These are phyloP conservation scores for Adelosebastes latens DNA, from an alignment of 2,797 vertebrate genomes.

Conservation along the genomic window DNA sequence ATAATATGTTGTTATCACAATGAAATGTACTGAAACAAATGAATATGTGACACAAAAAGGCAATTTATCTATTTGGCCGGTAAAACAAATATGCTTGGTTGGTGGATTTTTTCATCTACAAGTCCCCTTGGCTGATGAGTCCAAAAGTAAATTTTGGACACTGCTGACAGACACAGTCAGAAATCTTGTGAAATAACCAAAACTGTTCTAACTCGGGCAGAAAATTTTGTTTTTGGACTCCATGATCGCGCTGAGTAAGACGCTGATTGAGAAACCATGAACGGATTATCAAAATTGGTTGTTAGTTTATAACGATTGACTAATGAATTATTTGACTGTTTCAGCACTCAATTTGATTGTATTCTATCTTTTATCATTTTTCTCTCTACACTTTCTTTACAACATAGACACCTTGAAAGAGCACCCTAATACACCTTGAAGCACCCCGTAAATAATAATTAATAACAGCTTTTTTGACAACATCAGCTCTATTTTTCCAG, in stretches of 20 bases:
- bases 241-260: background rate
- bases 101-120: too few relatives aligned
- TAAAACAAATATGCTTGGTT: too few relatives aligned
- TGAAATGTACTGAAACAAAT: too few relatives aligned
- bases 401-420: background rate
- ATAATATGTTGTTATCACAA: too few relatives aligned
- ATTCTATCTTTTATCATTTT: background rate
- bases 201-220: background rate
- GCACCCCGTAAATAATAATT: background rate
- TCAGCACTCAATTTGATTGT: background rate
- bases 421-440: background rate
- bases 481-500: background rate
- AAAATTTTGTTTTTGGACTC: background rate
- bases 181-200: too few relatives aligned
- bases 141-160: too few relatives aligned
- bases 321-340: background rate
- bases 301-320: background rate
- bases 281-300: background rate
- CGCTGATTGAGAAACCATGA: background rate
- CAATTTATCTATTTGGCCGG: too few relatives aligned
- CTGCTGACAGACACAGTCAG: too few relatives aligned
- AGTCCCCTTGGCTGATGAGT: too few relatives aligned
- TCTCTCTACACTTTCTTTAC: background rate
- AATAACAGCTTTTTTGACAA: background rate
- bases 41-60: too few relatives aligned